Evolutionary conservation across 1,140 invertebrate genomes (phyloP).

Genomic region (Macrocentrus cingulum): DNA sequence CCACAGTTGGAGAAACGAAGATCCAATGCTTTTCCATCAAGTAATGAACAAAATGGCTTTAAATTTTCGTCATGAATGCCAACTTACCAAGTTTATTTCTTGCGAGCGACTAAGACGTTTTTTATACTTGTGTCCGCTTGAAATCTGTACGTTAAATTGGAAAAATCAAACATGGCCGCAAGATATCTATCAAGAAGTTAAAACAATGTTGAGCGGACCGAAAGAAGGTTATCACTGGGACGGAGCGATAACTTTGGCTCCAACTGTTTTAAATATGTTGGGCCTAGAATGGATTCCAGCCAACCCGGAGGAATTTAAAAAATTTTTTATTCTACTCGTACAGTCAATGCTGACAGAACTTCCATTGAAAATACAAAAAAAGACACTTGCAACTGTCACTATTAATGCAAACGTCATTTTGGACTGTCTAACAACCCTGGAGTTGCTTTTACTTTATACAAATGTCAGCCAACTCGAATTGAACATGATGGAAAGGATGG

Average conservation of each 20-base stretch:
- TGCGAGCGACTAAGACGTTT: too few relatives aligned
- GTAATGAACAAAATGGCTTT: too few relatives aligned
- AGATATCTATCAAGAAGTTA: conserved; percentile 75
- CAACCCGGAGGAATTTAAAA: conserved; percentile 76
- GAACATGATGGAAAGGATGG: conserved; percentile 87
- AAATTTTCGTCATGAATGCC: too few relatives aligned
- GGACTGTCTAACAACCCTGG: conserved; percentile 81
- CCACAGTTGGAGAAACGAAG: too few relatives aligned
- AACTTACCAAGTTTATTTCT: too few relatives aligned
- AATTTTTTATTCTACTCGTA: conserved; percentile 80
- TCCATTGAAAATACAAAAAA: conserved; percentile 87
- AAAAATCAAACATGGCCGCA: conserved; percentile 75
- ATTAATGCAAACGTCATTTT: conserved; percentile 75
- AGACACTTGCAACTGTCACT: conserved; percentile 76
- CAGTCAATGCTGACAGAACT: conserved; percentile 89
- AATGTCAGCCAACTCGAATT: too few relatives aligned
- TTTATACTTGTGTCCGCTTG: too few relatives aligned
- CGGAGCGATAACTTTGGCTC: conserved; percentile 80
- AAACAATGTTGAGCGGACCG: conserved; percentile 82
- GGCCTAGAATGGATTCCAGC: conserved; percentile 80
- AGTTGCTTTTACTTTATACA: conserved; percentile 75
- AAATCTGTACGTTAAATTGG: too few relatives aligned
- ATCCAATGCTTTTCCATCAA: too few relatives aligned
- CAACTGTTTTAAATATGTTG: conserved; percentile 77
- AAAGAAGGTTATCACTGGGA: conserved; percentile 85